Evolutionary conservation across 2,888 invertebrate species (phyloP).

Genomic region (Hirtodrosophila duncani): DNA sequence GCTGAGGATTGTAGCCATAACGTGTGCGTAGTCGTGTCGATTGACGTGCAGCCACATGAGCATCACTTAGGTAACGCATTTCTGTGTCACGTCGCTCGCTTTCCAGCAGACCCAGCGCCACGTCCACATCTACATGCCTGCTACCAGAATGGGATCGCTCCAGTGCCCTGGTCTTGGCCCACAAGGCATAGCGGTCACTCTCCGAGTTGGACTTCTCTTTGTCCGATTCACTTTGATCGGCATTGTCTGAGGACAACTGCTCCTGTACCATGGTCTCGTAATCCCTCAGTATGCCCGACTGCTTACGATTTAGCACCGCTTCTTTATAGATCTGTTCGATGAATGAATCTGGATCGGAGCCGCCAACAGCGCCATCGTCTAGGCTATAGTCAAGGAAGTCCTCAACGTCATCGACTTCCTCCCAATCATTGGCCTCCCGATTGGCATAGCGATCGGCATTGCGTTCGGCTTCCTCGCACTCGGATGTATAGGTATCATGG

Average conservation of each 20-base stretch:
- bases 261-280: conserved; percentile 74
- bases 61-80: conserved; percentile 74
- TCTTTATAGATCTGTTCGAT: conserved; percentile 77
- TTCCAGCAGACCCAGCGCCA: conserved; percentile 58
- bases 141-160: conserved; percentile 35
- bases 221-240: conserved; percentile 46
- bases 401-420: conserved; percentile 50
- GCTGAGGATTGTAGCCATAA: conserved; percentile 73
- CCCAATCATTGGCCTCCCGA: conserved; percentile 74
- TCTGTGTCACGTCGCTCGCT: conserved; percentile 69
- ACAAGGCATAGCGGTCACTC: conserved; percentile 61
- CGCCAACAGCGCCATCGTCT: conserved; percentile 73
- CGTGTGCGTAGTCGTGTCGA: conserved; percentile 74
- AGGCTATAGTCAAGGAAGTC: conserved; percentile 37
- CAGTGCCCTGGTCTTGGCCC: conserved; percentile 64
- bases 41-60: conserved; percentile 63
- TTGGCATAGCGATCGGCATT: conserved; percentile 74
- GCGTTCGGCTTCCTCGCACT: conserved; percentile 77
- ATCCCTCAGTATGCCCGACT: conserved; percentile 75
- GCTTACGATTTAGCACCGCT: conserved; percentile 75
- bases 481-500: conserved; percentile 76
- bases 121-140: conserved; percentile 42
- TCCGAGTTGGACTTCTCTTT: conserved; percentile 56
- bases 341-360: conserved; percentile 73
- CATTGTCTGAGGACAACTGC: conserved; percentile 45